phyloP scores from a whole-genome alignment of 2,797 vertebrate species.

The Cacajao melanocephalus region DNA sequence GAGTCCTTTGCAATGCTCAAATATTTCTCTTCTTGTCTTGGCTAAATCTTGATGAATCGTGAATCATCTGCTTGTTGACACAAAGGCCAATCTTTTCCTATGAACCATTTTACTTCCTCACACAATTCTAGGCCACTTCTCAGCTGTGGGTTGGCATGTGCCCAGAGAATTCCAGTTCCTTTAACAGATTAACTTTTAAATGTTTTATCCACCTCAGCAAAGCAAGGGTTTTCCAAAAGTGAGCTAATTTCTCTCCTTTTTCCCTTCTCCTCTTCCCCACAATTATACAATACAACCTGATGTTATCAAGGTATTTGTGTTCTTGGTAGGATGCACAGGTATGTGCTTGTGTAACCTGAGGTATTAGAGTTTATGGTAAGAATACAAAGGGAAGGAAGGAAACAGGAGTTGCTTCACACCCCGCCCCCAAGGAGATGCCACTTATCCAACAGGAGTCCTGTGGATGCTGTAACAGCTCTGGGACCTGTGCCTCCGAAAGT shows the following conservation, averaged over 20 bases:
- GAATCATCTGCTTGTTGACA: not conserved
- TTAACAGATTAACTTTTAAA: not conserved
- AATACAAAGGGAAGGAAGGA: not conserved
- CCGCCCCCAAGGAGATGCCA: not conserved
- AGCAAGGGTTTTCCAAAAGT: not conserved
- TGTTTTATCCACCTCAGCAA: not conserved
- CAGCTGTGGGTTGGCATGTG: not conserved
- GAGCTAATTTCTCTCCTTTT: not conserved
- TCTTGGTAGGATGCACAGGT: not conserved
- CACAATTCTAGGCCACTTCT: not conserved
- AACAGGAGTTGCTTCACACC: no score
- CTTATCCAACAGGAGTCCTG: no score
- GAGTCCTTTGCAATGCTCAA: not conserved
- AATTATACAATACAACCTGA: not conserved
- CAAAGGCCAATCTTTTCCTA: not conserved
- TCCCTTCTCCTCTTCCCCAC: not conserved
- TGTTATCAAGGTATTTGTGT: not conserved
- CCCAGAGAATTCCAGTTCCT: not conserved
- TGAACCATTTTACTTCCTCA: not conserved
- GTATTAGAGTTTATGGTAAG: not conserved
- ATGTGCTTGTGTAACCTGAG: not conserved
- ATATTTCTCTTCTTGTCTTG: not conserved
- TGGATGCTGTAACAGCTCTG: accelerated
- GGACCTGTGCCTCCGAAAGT: not conserved
- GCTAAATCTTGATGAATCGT: not conserved